Evolutionary conservation across 2,797 vertebrate species (phyloP).

Genomic region (Poliocrania exsul): DNA sequence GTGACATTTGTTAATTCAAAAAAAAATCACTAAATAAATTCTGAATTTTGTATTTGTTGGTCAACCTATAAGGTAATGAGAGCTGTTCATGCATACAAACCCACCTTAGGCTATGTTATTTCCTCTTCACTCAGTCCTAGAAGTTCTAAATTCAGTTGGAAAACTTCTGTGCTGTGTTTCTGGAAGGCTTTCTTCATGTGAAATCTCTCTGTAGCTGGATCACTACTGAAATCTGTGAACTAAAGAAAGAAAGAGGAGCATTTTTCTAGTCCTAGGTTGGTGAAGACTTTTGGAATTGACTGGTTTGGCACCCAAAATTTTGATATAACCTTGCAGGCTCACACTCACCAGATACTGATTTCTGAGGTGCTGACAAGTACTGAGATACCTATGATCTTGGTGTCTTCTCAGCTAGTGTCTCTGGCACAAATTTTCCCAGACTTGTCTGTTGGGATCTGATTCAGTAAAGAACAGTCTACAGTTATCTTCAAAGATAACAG

Average conservation of each 20-base stretch:
- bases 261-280: not conserved
- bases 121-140: not conserved
- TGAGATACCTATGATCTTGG: not conserved
- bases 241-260: not conserved
- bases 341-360: not conserved
- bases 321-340: not conserved
- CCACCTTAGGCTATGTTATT: not conserved
- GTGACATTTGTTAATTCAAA: not conserved
- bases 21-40: not conserved
- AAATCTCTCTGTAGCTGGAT: not conserved
- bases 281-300: not conserved
- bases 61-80: not conserved
- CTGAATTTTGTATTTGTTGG: not conserved
- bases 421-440: not conserved
- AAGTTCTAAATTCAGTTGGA: not conserved
- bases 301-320: not conserved
- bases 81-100: not conserved
- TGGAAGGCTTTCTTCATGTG: not conserved
- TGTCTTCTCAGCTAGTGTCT: not conserved
- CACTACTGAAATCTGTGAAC: not conserved
- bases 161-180: not conserved
- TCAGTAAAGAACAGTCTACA: not conserved
- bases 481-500: not conserved
- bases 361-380: not conserved
- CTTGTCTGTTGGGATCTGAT: not conserved